Percentiles rank a stretch among this genome's conserved stretches.
Conservation (phyloP, 2,113 vertebrate genomes). For the Podarcis raffonei region DNA sequence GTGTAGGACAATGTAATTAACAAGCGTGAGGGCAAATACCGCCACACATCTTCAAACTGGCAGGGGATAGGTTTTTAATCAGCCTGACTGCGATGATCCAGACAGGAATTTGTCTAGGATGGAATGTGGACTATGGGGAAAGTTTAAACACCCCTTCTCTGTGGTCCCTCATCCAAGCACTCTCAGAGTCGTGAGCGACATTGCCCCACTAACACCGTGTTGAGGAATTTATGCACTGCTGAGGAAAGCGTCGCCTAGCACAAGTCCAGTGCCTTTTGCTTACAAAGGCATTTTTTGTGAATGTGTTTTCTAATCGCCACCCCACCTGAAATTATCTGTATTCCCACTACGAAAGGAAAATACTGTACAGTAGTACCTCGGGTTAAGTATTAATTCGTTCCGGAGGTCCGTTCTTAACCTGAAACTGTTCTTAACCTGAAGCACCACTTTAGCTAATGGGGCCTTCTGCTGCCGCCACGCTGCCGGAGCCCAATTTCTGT, state of each 20-base stretch:
- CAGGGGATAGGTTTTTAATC: slow-evolving; percentile 44
- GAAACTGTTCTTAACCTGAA: too few relatives aligned
- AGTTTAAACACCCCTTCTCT: slow-evolving; percentile 16
- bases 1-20: background rate
- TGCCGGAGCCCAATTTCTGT: too few relatives aligned
- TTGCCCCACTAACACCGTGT: background rate
- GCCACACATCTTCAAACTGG: slow-evolving; percentile 39
- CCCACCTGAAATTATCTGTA: background rate
- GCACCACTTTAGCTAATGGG: too few relatives aligned
- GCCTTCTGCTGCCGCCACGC: too few relatives aligned
- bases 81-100: slow-evolving; percentile 44
- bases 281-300: background rate
- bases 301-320: background rate
- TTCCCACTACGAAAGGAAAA: background rate
- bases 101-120: slow-evolving; percentile 48
- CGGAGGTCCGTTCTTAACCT: too few relatives aligned
- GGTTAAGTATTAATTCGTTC: too few relatives aligned
- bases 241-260: accelerated
- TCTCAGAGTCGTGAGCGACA: background rate
- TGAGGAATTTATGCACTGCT: background rate
- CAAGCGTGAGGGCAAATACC: slow-evolving; percentile 44
- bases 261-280: background rate
- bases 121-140: too few relatives aligned
- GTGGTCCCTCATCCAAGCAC: background rate
- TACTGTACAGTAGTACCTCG: background rate